A percentile compares a stretch with the other conserved stretches of the same genome.
Evolutionary conservation across 2,888 invertebrate genomes (phyloP).

Genomic region (Salticus scenicus): DNA sequence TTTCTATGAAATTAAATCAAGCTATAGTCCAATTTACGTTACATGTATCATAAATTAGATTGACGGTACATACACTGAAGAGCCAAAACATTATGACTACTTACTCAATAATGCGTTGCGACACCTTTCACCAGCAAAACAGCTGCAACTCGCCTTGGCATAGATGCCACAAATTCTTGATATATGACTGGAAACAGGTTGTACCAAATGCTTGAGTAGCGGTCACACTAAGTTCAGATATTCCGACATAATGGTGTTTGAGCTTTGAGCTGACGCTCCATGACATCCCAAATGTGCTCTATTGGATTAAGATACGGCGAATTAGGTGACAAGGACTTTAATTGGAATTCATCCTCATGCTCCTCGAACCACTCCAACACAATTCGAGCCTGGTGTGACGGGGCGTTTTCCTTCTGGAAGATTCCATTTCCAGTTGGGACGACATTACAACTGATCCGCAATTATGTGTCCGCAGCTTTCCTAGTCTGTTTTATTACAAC

Average conservation of each 20-base stretch:
- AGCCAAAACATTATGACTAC: too few relatives aligned
- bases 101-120: too few relatives aligned
- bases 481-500: background rate
- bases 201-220: slow-evolving; percentile 2
- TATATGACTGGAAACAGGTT: background rate
- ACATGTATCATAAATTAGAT: too few relatives aligned
- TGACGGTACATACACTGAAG: too few relatives aligned
- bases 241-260: background rate
- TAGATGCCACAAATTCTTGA: background rate
- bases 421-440: too few relatives aligned
- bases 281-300: slow-evolving; percentile 15
- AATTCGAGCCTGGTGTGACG: background rate
- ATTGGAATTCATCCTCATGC: slow-evolving; percentile 1
- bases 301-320: background rate
- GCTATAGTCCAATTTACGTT: too few relatives aligned
- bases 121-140: background rate
- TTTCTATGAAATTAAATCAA: too few relatives aligned
- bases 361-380: slow-evolving; percentile 8
- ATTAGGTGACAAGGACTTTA: background rate
- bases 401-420: too few relatives aligned
- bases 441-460: too few relatives aligned
- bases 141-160: background rate
- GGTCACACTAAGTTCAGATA: background rate
- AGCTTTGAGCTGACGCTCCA: slow-evolving; percentile 15
- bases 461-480: too few relatives aligned